Conservation (phyloP, 1,140 invertebrate species). For the Orius insidiosus region DNA sequence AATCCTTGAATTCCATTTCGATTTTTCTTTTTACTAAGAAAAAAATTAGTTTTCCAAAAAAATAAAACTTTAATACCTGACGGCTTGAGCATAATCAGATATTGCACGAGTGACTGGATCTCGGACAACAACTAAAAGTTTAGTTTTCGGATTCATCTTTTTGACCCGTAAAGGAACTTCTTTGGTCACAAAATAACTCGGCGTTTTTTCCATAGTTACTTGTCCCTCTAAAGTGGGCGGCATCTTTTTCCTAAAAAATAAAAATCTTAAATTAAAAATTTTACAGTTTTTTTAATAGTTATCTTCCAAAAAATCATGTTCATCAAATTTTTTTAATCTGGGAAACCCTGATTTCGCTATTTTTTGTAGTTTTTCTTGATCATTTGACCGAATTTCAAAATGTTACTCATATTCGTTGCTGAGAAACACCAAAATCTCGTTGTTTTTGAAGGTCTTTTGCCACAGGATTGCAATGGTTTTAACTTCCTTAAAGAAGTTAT, state of each 20-base stretch:
- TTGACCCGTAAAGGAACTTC: constrained; percentile 68
- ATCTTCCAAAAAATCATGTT: no score
- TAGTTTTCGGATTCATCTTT: constrained; percentile 70
- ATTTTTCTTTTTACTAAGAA: constrained; percentile 40
- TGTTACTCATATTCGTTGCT: no score
- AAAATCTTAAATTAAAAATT: constrained; percentile 13
- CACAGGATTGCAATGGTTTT: no score
- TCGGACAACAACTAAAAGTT: constrained; percentile 73
- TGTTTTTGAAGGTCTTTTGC: no score
- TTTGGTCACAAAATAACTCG: constrained; percentile 81
- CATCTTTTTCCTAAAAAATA: constrained; percentile 50
- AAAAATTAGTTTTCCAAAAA: constrained; percentile 8
- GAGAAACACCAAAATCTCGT: no score
- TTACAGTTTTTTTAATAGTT: no score
- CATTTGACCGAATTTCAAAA: no score
- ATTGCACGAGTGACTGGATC: constrained; percentile 86
- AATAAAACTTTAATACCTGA: constrained; percentile 22
- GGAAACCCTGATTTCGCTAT: no score
- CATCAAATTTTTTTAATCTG: no score
- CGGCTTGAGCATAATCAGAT: constrained; percentile 80
- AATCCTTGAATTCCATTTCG: constrained; percentile 47
- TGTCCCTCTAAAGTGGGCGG: constrained; percentile 65
- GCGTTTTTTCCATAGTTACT: constrained; percentile 91
- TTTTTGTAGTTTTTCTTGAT: no score
- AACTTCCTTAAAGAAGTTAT: no score